Conservation (phyloP, 2,888 invertebrate genomes). For the Drosophila ustulata region DNA sequence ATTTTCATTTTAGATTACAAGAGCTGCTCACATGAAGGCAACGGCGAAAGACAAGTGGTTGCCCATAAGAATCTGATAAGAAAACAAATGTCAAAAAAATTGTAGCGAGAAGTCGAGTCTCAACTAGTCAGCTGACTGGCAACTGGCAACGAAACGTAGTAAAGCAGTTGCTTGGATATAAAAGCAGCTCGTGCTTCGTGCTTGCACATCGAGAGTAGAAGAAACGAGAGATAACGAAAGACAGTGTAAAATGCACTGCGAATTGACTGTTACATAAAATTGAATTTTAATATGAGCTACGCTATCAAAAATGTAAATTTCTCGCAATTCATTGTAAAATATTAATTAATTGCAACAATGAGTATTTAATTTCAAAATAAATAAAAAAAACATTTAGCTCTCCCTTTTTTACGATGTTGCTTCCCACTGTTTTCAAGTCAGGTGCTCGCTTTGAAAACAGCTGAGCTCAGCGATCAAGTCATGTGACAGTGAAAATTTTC, state of each 20-base stretch:
- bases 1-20: constrained; percentile 41
- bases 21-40: constrained; percentile 65
- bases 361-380: not conserved
- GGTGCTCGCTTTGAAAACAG: constrained; percentile 75
- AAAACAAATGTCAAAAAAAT: constrained; percentile 60
- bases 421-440: constrained; percentile 57
- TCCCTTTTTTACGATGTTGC: constrained; percentile 29
- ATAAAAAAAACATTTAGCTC: constrained; percentile 6
- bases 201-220: constrained; percentile 37
- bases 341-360: not conserved
- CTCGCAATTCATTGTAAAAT: not conserved
- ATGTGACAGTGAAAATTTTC: constrained; percentile 75
- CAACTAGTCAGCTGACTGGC: constrained; percentile 75
- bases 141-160: constrained; percentile 32
- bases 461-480: constrained; percentile 69
- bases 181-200: constrained; percentile 37
- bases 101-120: constrained; percentile 25
- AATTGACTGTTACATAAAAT: constrained; percentile 46
- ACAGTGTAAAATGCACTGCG: constrained; percentile 41
- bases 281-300: not conserved
- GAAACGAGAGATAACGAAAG: constrained; percentile 24
- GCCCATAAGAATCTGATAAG: constrained; percentile 66
- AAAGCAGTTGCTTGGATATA: constrained; percentile 28
- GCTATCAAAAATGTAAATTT: not conserved
- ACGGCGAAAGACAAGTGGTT: constrained; percentile 39